Evolutionary conservation across 2,113 vertebrate species (phyloP), one percentile per base, ranked within the genome.

Genomic region (Percopsis transmontana): DNA sequence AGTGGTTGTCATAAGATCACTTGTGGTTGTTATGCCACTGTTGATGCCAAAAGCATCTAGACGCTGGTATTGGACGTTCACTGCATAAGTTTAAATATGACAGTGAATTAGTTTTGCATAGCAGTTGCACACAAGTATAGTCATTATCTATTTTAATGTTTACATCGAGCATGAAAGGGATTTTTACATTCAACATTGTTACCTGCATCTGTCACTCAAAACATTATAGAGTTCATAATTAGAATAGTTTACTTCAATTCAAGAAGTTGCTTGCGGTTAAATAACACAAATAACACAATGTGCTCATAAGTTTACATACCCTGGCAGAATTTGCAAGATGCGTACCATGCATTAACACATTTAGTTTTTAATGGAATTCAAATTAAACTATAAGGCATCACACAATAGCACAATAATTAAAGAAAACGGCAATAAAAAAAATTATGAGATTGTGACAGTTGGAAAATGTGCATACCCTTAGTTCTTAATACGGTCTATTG

Each of bases 91-190:
- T 59, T 51, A 66, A 62, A 50, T 50, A 62, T 45, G 50, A 55
- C 52, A 13, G 3, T 59, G 18, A 41, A 62, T 42, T 33, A 39
- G 60, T 62, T 65, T 69, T 19, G 66, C 39, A 13, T 51, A 51
- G 70, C 71, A 76, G 67, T 73, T 78, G 62, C 51, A 67, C 23
- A 55, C 13, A 33, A 54, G 47, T 15, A 40, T 58, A 42, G 53
- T 27, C 18, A 45, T 69, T 70, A 42, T 63, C 14, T 72, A 61
- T 79, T 74, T 79, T 82, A 80, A 62, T 58, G 38, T 71, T 82
- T 73, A 45, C 41, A 20, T 68, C 50, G 11, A 56, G 79, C 82
- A 80, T 74, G 68, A 68, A 75, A 81, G 77, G 70, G 58, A 82
- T 53, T 60, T 68, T 61, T 67, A 58, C 55, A 45, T 74, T 65